These are phyloP conservation scores for Rhorus exstirpatorius DNA, from an alignment of 2,888 invertebrate genomes.

Conservation along the genomic window DNA sequence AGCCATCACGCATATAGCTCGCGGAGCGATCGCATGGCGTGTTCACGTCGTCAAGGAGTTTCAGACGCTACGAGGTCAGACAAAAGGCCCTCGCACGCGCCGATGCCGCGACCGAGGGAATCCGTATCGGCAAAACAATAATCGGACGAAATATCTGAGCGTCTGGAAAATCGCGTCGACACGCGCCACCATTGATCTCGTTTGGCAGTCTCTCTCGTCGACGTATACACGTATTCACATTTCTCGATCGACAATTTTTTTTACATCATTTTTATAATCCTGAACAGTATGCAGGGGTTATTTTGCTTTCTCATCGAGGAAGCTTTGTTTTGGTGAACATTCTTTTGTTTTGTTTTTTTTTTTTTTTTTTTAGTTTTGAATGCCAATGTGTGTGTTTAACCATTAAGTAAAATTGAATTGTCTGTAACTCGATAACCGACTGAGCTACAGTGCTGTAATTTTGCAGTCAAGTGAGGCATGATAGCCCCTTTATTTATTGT, in stretches of 20 bases:
- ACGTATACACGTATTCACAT: background rate
- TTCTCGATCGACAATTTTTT: conserved; percentile 17
- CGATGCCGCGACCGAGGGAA: conserved; percentile 72
- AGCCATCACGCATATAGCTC: background rate
- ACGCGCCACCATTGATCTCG: conserved; percentile 48
- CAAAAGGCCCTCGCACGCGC: conserved; percentile 53
- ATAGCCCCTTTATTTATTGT: too few relatives aligned
- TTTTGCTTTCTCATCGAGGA: too few relatives aligned
- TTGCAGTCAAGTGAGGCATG: too few relatives aligned
- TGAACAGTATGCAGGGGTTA: too few relatives aligned
- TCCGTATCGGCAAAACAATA: conserved; percentile 78
- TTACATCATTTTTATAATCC: too few relatives aligned
- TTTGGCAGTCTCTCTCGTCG: conserved; percentile 53
- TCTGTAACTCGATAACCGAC: too few relatives aligned
- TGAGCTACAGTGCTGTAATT: too few relatives aligned
- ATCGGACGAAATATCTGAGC: conserved; percentile 74
- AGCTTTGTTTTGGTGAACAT: too few relatives aligned
- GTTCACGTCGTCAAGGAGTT: conserved; percentile 42
- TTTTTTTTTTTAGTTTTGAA: too few relatives aligned
- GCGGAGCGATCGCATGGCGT: conserved; percentile 54
- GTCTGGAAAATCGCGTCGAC: conserved; percentile 64
- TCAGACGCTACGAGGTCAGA: conserved; percentile 69
- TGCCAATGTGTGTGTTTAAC: too few relatives aligned
- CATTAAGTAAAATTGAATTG: too few relatives aligned
- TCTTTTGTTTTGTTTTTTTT: too few relatives aligned